Conservation (phyloP, 2,797 vertebrate species). For the Mus caroli region DNA sequence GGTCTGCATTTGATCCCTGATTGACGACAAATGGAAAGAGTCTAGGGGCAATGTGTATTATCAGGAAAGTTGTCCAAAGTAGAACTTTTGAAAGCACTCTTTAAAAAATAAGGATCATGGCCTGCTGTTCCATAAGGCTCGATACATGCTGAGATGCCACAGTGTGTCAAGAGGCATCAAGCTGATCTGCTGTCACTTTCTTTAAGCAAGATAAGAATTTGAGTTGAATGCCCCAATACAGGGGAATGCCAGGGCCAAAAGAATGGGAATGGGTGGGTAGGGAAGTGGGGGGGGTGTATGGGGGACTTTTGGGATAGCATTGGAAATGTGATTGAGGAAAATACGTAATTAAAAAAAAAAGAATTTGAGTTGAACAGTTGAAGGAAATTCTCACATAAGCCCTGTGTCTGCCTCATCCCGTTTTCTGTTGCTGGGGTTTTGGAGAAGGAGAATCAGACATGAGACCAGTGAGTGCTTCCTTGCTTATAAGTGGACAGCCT, state of each 20-base stretch:
- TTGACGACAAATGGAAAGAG: not conserved
- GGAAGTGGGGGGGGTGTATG: too few species aligned
- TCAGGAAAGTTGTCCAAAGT: not conserved
- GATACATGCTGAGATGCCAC: too few species aligned
- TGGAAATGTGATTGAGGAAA: too few species aligned
- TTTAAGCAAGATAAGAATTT: slow-evolving; percentile 41
- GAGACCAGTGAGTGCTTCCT: not conserved
- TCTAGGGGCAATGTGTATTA: not conserved
- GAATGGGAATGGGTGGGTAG: too few species aligned
- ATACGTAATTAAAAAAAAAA: too few species aligned
- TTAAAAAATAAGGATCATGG: slow-evolving; percentile 25
- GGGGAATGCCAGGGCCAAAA: too few species aligned
- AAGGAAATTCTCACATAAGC: not conserved
- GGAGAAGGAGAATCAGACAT: not conserved
- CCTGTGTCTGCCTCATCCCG: too few species aligned
- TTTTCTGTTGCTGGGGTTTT: not conserved
- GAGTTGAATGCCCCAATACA: too few species aligned
- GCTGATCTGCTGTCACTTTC: not conserved
- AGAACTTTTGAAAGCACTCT: slow-evolving; percentile 5
- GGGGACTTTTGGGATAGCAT: too few species aligned
- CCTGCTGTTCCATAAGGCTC: not conserved
- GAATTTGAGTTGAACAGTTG: not conserved
- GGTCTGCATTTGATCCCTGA: not conserved
- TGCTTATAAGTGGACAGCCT: not conserved
- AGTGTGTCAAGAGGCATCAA: not conserved